Evolutionary conservation across 2,888 invertebrate species (phyloP).

Genomic region (Clusia tigrina): DNA sequence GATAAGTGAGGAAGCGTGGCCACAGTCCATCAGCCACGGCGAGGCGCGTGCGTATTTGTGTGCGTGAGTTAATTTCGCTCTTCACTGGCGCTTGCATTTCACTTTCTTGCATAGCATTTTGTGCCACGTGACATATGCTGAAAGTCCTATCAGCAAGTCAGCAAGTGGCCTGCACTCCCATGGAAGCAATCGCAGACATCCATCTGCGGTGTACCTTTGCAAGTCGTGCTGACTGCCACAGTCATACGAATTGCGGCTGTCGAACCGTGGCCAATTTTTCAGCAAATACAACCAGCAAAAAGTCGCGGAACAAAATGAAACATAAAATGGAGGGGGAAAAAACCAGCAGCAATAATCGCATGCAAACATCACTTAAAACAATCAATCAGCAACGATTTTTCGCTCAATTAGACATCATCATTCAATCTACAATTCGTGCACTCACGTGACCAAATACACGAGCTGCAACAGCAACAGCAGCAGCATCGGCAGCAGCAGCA

Average conservation of each 20-base stretch:
- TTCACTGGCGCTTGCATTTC: too few relatives aligned
- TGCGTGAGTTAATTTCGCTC: too few relatives aligned
- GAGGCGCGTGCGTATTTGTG: too few relatives aligned
- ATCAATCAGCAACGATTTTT: constrained; percentile 62
- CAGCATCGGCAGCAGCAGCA: constrained; percentile 24
- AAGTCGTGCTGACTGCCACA: background rate
- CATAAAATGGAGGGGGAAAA: too few relatives aligned
- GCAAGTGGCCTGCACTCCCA: background rate
- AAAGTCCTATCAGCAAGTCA: background rate
- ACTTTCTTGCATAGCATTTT: background rate
- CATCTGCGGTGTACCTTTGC: background rate
- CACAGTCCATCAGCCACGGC: too few relatives aligned
- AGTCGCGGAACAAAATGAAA: too few relatives aligned
- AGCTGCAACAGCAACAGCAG: constrained; percentile 24
- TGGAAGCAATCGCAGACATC: background rate
- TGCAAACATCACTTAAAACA: constrained; percentile 50
- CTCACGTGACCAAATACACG: constrained; percentile 32
- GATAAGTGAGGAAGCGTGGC: too few relatives aligned
- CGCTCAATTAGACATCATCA: constrained; percentile 62
- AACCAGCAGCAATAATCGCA: constrained; percentile 19
- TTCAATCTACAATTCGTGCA: constrained; percentile 43
- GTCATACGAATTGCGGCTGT: background rate
- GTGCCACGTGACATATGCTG: background rate
- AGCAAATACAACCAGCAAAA: background rate
- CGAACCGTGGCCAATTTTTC: background rate